Base-by-base conservation (phyloP, 2,113 vertebrate species). In the Chitala chitala region DNA sequence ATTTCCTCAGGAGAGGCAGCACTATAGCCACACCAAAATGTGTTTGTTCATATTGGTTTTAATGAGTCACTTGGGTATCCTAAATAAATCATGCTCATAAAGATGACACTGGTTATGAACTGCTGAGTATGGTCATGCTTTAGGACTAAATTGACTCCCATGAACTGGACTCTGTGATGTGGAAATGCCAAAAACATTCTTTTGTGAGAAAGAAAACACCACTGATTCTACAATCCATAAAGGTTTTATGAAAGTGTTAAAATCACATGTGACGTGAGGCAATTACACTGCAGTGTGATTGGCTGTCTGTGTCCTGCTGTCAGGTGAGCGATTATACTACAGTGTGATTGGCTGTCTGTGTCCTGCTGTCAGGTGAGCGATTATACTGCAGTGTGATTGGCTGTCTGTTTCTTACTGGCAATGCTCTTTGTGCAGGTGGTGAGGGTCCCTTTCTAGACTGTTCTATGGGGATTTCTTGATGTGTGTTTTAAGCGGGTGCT, bases 381-480 rank as follows among this genome's bases (percentile, higher is more conserved):
- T 33, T 5, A 58, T 5, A 29, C 55, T 58, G 15, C 17, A n/a
- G 20, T 76, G 64, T 76, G 64, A 64, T 70, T 50, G 78, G 64
- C 73, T 40, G 58, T 13, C 17, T 54, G 58, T 73, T 54, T 76
- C 44, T 53, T 69, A 70, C 63, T 0, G 69, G 72, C 38, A 31
- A 58, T 76, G 71, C 50, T 69, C 46, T 73, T 76, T 76, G 77
- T 89, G 76, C 83, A 82, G 81, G 84, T 85, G 82, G 79, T 88
- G 85, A 84, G 83, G 79, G 80, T 88, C 84, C 79, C 87, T 87
- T 89, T 84, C 77, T 78, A 81, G 76, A 83, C 84, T 81, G 81
- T 87, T 88, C 85, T 86, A 84, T 86, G 84, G 78, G 87, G 85
- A 86, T 72, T 80, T 79, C 84, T 88, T 80, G 73, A 44, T 87